These are phyloP conservation scores for Gymnothorax javanicus DNA, from an alignment of 2,797 vertebrate genomes.

Conservation along the genomic window DNA sequence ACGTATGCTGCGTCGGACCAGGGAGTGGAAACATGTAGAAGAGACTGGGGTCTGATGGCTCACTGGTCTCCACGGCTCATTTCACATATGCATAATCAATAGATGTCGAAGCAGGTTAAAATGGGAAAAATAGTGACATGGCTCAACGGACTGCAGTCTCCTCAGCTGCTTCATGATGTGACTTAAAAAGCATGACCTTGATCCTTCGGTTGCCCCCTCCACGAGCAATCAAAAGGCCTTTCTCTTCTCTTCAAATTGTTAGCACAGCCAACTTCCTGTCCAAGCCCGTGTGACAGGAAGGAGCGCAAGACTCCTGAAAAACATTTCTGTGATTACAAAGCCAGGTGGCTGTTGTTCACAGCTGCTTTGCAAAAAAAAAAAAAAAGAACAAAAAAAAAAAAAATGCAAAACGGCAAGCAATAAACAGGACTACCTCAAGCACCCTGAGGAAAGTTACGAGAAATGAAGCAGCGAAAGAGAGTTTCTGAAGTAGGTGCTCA, in stretches of 20 bases:
- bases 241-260: neutral
- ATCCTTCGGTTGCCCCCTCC: neutral
- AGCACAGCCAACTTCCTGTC: conserved; percentile 15
- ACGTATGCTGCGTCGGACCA: neutral
- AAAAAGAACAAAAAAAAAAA: neutral
- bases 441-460: conserved; percentile 3
- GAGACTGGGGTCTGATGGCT: neutral
- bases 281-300: neutral
- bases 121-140: no score
- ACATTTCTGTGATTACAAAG: conserved; percentile 20
- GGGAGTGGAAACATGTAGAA: neutral
- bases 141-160: no score
- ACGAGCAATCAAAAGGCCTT: neutral
- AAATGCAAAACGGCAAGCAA: neutral
- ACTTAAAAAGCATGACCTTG: conserved; percentile 56
- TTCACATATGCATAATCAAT: no score
- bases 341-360: conserved; percentile 7
- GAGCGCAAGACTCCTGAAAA: neutral
- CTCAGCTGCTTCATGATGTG: conserved; percentile 51
- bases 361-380: neutral
- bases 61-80: neutral
- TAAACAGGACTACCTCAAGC: neutral
- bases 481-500: neutral
- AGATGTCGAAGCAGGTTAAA: no score
- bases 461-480: neutral